Evolutionary conservation across 2,797 vertebrate species (phyloP).

Genomic region (Staurois parvus): DNA sequence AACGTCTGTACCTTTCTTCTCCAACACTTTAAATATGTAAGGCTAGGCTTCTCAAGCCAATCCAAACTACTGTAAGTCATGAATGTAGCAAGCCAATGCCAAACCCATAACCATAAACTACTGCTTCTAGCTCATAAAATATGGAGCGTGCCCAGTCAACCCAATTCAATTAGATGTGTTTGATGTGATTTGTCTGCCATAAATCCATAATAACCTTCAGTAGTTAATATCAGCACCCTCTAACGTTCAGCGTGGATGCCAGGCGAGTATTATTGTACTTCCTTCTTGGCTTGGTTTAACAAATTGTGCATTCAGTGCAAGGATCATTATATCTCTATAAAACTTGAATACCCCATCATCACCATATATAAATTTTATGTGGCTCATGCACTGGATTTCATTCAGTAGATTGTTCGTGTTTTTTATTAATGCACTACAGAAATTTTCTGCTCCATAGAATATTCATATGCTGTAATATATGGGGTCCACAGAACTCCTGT

Average conservation of each 20-base stretch:
- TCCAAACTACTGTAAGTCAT: conserved; percentile 25
- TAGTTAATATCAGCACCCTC: conserved; percentile 10
- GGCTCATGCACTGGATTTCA: conserved; percentile 20
- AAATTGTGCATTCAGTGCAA: conserved; percentile 36
- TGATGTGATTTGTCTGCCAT: conserved; percentile 6
- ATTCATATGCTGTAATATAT: not conserved
- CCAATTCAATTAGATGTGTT: conserved; percentile 6
- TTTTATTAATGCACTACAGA: conserved; percentile 30
- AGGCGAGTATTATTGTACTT: not conserved
- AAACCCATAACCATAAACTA: conserved; percentile 3
- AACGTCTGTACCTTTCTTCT: not conserved
- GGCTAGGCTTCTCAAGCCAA: not conserved
- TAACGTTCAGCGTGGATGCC: conserved; percentile 4
- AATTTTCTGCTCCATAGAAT: not conserved
- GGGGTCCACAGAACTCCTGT: not conserved
- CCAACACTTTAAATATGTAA: not conserved
- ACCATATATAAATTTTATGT: conserved; percentile 38
- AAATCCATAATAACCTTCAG: conserved; percentile 36
- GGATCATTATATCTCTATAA: conserved; percentile 41
- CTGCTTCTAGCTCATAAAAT: conserved; percentile 19
- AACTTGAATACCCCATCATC: conserved; percentile 29
- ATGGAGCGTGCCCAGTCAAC: not conserved
- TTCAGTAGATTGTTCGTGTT: conserved; percentile 5
- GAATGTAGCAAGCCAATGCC: conserved; percentile 11
- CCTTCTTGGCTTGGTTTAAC: conserved; percentile 5